phyloP scores from a whole-genome alignment of 2,888 invertebrate genomes.

The Metalampra italica region DNA sequence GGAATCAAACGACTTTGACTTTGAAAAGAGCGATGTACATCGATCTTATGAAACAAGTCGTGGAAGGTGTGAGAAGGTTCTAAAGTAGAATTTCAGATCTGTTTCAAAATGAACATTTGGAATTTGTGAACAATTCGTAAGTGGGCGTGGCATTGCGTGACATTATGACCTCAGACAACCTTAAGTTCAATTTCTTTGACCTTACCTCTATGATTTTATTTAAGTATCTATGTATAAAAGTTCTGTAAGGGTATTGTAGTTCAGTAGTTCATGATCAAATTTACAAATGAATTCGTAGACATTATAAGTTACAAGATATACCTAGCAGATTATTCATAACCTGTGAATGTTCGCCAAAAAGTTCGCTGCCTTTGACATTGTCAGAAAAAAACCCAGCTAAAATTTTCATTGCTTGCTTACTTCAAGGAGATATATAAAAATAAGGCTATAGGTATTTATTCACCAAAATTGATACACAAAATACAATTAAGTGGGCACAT shows the following conservation, averaged over 20 bases:
- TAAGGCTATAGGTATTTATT: background rate
- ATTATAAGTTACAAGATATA: no score
- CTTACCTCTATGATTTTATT: conserved; percentile 13
- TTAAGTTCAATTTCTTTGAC: no score
- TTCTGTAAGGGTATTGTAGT: background rate
- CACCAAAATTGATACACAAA: background rate
- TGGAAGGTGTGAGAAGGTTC: background rate
- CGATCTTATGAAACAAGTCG: background rate
- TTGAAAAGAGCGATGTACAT: background rate
- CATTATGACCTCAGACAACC: conserved; percentile 38
- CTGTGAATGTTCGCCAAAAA: no score
- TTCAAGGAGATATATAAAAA: no score
- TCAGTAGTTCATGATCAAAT: no score
- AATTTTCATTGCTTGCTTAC: no score
- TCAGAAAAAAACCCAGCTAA: no score
- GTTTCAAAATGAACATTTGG: background rate
- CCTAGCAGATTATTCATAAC: no score
- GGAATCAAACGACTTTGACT: background rate
- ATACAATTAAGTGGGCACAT: no score
- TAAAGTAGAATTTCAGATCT: background rate
- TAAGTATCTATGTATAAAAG: no score
- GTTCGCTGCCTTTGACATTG: no score
- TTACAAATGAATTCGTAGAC: no score
- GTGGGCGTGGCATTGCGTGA: conserved; percentile 52
- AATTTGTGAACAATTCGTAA: conserved; percentile 2